Percentiles rank a stretch among this genome's conserved stretches.
Conservation (phyloP, 1,140 invertebrate species). For the Aphelenchoides avenae region DNA sequence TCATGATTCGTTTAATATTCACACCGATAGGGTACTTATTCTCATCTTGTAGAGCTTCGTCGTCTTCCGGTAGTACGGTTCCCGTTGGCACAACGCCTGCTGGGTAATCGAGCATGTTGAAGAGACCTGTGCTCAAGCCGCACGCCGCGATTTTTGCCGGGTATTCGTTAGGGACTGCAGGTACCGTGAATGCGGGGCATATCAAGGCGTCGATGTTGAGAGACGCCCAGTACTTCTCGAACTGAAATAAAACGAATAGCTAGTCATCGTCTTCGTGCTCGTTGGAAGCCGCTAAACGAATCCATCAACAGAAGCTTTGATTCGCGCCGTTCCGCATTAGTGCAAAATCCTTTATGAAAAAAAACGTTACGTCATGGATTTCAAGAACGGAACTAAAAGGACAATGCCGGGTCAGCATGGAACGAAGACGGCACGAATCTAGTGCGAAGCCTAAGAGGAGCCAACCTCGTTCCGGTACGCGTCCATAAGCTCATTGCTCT, state of each 20-base stretch:
- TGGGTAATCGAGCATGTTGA: constrained; percentile 23
- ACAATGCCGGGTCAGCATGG: no score
- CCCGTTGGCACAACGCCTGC: constrained; percentile 16
- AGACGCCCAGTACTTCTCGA: constrained; percentile 37
- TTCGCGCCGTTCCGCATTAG: no score
- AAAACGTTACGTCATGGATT: no score
- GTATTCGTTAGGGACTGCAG: constrained; percentile 41
- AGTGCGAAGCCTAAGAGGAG: no score
- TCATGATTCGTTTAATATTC: no score
- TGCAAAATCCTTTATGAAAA: no score
- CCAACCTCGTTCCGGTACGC: constrained; percentile 11
- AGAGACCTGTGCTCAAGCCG: constrained; percentile 35
- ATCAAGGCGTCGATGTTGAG: constrained; percentile 39
- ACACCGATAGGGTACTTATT: no score
- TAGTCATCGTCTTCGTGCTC: no score
- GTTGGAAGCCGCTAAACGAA: no score
- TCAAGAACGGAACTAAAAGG: no score
- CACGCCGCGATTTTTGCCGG: constrained; percentile 26
- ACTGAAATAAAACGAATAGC: constrained; percentile 32
- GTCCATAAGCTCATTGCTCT: constrained; percentile 12
- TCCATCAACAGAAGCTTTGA: no score
- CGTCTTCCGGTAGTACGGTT: background rate
- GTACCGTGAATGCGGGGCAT: constrained; percentile 41
- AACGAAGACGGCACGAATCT: no score
- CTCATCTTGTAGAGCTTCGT: constrained; percentile 28